A percentile compares a stretch with the other conserved stretches of the same genome.
These are phyloP conservation scores for human DNA, from an alignment of 2,113 vertebrate genomes.

Conservation along the genomic window GRCh38 chr1:203040501-203041000, in stretches of 20 bases:
- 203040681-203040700: background rate
- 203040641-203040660: background rate
- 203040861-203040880: background rate
- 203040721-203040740: background rate
- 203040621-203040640: background rate
- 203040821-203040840: background rate
- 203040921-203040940: background rate
- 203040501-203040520: background rate
- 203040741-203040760: background rate
- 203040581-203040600: background rate
- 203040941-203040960: background rate
- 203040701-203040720: background rate
- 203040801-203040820: background rate
- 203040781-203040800: background rate
- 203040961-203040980: background rate
- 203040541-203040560: background rate
- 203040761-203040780: background rate
- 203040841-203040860: background rate
- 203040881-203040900: background rate
- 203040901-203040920: background rate
- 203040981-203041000: background rate
- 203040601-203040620: background rate
- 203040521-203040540: background rate
- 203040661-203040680: background rate
- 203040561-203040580: background rate